These are phyloP conservation scores for Chaetura pelagica DNA, from an alignment of 2,113 vertebrate genomes.

Conservation along the genomic window DNA sequence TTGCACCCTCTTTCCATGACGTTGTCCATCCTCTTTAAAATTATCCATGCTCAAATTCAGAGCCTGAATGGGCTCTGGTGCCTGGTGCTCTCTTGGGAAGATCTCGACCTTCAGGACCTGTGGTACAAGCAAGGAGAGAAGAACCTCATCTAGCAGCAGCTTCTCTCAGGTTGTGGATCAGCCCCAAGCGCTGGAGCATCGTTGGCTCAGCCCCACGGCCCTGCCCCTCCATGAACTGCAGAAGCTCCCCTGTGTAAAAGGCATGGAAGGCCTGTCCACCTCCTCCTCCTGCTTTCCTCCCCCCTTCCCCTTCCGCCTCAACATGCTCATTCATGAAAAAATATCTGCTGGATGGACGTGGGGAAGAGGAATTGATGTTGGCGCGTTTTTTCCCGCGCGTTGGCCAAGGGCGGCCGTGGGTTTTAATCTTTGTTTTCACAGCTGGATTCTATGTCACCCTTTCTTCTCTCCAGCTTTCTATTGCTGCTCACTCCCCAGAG, in stretches of 20 bases:
- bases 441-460: not conserved
- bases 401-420: not conserved
- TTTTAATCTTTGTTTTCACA: slow-evolving; percentile 59
- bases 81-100: not conserved
- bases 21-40: not conserved
- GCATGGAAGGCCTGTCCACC: not conserved
- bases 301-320: not conserved
- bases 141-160: fast-evolving
- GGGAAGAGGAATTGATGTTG: not conserved
- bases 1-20: not conserved
- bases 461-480: not conserved
- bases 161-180: not conserved
- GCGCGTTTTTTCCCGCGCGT: fast-evolving
- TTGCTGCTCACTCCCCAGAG: fast-evolving
- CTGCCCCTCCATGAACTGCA: not conserved
- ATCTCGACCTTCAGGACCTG: not conserved
- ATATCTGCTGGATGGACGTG: not conserved
- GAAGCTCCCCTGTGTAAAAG: not conserved
- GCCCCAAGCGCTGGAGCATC: not conserved
- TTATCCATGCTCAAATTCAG: not conserved
- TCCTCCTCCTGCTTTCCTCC: not conserved
- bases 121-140: not conserved
- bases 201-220: not conserved
- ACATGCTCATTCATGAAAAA: slow-evolving; percentile 45
- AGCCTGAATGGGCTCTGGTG: not conserved